A percentile compares a stretch with the other conserved stretches of the same genome.
Evolutionary conservation across 2,888 invertebrate species (phyloP).

Genomic region (Cremastinae sp.): DNA sequence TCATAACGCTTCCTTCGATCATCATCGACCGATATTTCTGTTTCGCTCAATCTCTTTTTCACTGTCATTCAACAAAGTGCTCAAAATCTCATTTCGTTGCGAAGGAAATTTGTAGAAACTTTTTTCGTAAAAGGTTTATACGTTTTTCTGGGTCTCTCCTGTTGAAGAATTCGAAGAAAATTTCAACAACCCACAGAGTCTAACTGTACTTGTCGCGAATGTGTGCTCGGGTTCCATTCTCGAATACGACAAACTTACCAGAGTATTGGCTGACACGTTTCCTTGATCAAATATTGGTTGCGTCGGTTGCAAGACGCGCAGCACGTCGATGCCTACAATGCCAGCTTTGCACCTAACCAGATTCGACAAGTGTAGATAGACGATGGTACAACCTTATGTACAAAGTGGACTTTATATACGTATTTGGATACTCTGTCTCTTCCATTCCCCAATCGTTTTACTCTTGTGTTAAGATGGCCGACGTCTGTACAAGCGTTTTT

Average conservation of each 20-base stretch:
- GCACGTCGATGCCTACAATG: conserved; percentile 15
- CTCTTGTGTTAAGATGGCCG: too few species aligned
- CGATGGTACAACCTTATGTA: neutral
- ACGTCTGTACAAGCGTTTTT: too few species aligned
- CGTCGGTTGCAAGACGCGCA: conserved; percentile 32
- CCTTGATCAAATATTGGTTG: conserved; percentile 47
- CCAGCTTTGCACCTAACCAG: conserved; percentile 25
- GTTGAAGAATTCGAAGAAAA: conserved; percentile 8
- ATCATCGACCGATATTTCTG: neutral
- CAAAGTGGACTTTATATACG: too few species aligned
- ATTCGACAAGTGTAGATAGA: conserved; percentile 22
- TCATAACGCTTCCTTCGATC: neutral
- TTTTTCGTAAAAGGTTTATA: neutral
- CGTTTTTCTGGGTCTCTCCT: neutral
- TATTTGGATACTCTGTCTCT: too few species aligned
- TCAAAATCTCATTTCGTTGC: neutral
- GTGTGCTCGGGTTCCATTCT: conserved; percentile 13
- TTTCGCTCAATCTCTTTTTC: too few species aligned
- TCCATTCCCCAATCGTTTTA: too few species aligned
- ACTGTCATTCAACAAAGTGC: too few species aligned
- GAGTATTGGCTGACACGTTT: conserved; percentile 27
- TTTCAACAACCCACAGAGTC: neutral
- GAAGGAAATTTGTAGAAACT: neutral
- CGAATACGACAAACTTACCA: conserved; percentile 11
- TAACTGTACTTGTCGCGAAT: conserved; percentile 13